Conservation (phyloP, 2,888 invertebrate genomes). For the Axea sp. region DNA sequence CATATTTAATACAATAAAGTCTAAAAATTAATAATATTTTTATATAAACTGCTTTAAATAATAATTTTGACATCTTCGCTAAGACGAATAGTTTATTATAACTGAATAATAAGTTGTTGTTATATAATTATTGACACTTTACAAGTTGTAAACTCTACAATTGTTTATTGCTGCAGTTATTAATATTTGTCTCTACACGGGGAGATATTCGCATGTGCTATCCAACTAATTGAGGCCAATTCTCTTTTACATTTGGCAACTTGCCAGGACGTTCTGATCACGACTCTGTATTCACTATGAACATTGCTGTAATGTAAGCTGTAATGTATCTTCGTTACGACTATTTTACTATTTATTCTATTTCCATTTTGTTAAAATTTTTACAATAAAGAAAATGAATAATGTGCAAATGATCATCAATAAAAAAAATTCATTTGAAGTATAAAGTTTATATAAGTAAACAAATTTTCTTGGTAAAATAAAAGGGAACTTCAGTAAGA, state of each 20-base stretch:
- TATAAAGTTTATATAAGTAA: too few relatives aligned
- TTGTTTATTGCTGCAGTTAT: constrained; percentile 51
- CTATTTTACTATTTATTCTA: constrained; percentile 36
- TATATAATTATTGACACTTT: constrained; percentile 38
- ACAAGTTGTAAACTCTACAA: constrained; percentile 49
- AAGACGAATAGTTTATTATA: background rate
- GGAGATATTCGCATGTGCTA: constrained; percentile 66
- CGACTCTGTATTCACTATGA: constrained; percentile 54
- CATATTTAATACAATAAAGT: constrained; percentile 3
- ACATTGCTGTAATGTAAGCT: constrained; percentile 51
- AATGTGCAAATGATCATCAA: too few relatives aligned
- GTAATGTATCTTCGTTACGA: constrained; percentile 47
- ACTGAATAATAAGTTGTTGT: constrained; percentile 24
- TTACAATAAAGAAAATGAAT: background rate
- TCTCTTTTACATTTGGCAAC: constrained; percentile 69
- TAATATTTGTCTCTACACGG: constrained; percentile 58
- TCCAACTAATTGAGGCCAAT: constrained; percentile 74
- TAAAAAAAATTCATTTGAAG: too few relatives aligned
- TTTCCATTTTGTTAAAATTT: constrained; percentile 16
- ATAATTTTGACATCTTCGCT: constrained; percentile 1
- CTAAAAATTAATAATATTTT: background rate
- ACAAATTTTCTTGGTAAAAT: too few relatives aligned
- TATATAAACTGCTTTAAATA: constrained; percentile 2
- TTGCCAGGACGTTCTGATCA: constrained; percentile 72
- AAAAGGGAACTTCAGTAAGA: background rate